Evolutionary conservation across 1,140 invertebrate genomes (phyloP).

Genomic region (Lethocerus indicus): DNA sequence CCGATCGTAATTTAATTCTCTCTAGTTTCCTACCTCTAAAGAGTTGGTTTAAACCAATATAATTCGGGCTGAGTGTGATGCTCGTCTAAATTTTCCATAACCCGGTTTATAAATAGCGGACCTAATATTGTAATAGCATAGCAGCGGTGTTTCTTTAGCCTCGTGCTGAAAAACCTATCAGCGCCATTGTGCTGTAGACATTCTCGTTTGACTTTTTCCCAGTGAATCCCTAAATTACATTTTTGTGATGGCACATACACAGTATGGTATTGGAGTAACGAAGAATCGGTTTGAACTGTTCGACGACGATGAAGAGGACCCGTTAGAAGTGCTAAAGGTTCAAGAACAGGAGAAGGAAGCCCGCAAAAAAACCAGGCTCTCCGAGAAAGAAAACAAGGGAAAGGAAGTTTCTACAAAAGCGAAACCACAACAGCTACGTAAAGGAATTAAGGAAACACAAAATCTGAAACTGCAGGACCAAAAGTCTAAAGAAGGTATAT

Average conservation of each 20-base stretch:
- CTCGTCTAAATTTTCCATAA: too few relatives aligned
- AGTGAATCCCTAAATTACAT: too few relatives aligned
- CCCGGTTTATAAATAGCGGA: too few relatives aligned
- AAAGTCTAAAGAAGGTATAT: conserved; percentile 35
- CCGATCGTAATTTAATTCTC: too few relatives aligned
- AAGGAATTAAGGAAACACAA: conserved; percentile 48
- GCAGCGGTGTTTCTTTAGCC: too few relatives aligned
- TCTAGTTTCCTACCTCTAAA: too few relatives aligned
- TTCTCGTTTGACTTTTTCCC: too few relatives aligned
- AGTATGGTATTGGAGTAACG: conserved; percentile 78
- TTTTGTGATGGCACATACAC: conserved; percentile 16
- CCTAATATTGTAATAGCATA: too few relatives aligned
- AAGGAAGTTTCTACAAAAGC: conserved; percentile 27
- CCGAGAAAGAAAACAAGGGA: conserved; percentile 68
- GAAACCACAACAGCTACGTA: conserved; percentile 29
- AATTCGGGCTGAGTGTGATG: too few relatives aligned
- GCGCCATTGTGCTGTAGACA: too few relatives aligned
- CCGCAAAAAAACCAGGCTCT: conserved; percentile 65
- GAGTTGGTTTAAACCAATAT: too few relatives aligned
- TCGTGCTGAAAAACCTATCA: too few relatives aligned
- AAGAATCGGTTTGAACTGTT: conserved; percentile 81
- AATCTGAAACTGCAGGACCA: conserved; percentile 33
- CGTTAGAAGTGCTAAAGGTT: conserved; percentile 66
- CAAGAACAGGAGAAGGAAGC: conserved; percentile 61
- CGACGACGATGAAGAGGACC: conserved; percentile 68